Evolutionary conservation across 2,113 vertebrate genomes (phyloP).

Genomic region (Chlorodrepanis virens): DNA sequence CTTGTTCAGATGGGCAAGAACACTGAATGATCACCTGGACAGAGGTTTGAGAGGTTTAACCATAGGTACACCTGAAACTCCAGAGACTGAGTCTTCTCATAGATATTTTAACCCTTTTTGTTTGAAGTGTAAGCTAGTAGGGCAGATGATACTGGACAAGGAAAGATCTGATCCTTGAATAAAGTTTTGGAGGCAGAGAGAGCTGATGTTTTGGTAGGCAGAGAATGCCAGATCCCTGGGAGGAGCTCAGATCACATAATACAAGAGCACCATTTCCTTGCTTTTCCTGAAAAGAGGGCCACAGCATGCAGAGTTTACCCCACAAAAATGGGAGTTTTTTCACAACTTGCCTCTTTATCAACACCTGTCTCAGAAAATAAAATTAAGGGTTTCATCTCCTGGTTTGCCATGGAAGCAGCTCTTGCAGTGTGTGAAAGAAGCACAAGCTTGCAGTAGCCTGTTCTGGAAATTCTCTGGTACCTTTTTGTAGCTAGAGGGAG

Average conservation of each 20-base stretch:
- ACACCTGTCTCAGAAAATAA: not conserved
- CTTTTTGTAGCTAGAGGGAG: conserved; percentile 1
- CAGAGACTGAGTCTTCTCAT: not conserved
- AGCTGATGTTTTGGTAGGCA: not conserved
- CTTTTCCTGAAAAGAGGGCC: not conserved
- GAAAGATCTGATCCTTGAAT: not conserved
- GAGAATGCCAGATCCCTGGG: not conserved
- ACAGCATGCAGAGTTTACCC: not conserved
- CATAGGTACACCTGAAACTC: not conserved
- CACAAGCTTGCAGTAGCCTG: not conserved
- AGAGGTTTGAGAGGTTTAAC: not conserved
- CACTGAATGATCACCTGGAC: not conserved
- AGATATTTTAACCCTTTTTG: not conserved
- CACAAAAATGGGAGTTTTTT: not conserved
- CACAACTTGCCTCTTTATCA: not conserved
- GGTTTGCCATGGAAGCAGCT: not conserved
- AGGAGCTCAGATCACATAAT: not conserved
- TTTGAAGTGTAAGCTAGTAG: not conserved
- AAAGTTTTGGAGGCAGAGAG: not conserved
- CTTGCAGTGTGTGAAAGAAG: not conserved
- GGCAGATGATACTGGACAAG: not conserved
- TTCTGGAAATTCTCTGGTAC: conserved; percentile 17
- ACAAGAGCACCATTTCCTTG: not conserved
- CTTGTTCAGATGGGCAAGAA: not conserved
- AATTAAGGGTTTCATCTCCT: not conserved